Evolutionary conservation across 2,888 invertebrate genomes (phyloP).

Genomic region (Drosophila subquinaria): DNA sequence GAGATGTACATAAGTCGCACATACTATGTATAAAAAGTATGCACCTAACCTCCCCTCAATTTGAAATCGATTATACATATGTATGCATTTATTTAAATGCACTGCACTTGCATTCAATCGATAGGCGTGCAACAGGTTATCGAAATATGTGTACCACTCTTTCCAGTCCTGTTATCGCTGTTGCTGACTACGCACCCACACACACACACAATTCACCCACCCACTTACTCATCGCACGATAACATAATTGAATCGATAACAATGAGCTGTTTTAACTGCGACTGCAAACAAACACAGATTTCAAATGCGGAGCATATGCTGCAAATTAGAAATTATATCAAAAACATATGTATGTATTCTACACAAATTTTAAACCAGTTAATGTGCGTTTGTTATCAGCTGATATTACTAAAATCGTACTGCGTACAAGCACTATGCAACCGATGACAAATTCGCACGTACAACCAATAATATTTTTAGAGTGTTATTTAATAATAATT

Average conservation of each 20-base stretch:
- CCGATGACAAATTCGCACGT: conserved; percentile 57
- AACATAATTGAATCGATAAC: conserved; percentile 39
- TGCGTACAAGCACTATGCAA: conserved; percentile 22
- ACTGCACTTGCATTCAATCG: conserved; percentile 28
- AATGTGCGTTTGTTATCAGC: conserved; percentile 40
- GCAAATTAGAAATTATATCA: conserved; percentile 41
- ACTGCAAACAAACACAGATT: conserved; percentile 13
- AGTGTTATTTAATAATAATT: conserved; percentile 42
- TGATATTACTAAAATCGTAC: conserved; percentile 26
- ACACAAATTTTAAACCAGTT: no score
- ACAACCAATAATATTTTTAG: conserved; percentile 38
- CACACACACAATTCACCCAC: conserved; percentile 12
- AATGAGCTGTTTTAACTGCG: conserved; percentile 24
- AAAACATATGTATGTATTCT: conserved; percentile 48
- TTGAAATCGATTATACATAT: conserved; percentile 1
- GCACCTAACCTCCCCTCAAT: conserved; percentile 22
- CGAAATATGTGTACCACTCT: conserved; percentile 17
- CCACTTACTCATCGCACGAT: conserved; percentile 15
- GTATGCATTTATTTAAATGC: conserved; percentile 15
- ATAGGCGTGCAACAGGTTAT: conserved; percentile 44
- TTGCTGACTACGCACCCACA: conserved; percentile 12
- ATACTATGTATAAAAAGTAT: background rate
- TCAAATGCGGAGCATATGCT: conserved; percentile 61
- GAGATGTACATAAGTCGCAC: background rate
- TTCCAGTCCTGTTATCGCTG: background rate